Base-by-base conservation (phyloP, 2,113 vertebrate species). In the Chitala chitala region DNA sequence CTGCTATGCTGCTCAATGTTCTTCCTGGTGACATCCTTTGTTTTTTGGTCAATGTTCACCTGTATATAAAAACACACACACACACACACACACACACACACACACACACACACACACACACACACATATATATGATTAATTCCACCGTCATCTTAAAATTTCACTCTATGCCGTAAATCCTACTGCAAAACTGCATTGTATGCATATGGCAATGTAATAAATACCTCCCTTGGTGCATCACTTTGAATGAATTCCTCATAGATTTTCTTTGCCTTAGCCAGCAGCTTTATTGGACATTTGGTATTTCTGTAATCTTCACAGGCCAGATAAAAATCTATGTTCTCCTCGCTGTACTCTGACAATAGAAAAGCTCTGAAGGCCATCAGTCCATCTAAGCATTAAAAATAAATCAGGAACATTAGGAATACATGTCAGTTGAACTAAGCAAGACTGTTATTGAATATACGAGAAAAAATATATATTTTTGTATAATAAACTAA, bases 261-360 rank as follows among this genome's bases (percentile, higher is more conserved):
- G 84, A 99, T 97, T 80, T 85, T 91, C 75, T 90, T 91, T 73
- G 96, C 97, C 88, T 91, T 95, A 63, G 90, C 82, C 1, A 84
- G 80, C 26, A 95, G 87, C 76, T 95, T 95, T 75, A 88, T 76
- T 50, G 86, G 73, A 0, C 89, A 92, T 13, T 89, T 92, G 44
- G 88, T 94, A 82, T 79, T 93, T 83, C 90, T 95, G 86, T 94
- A 98, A 55, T 98, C 95, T 76, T 98, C 95, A 0, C 97, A 99
- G 1, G 95, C 97, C 76, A 96, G 85, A 92, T 98, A 99, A 87
- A 99, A 99, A 15, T 96, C 94, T 0, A 99, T 90, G 86, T 99
- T 99, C 87, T 99, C 97, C 82, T 99, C 94, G 0, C 96, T 98
- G 82, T 96, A 99, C 79, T 99, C 97, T 0, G 94, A 96, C 75